Evolutionary conservation across 2,113 vertebrate genomes (phyloP), one percentile per base, ranked within the genome.

Genomic region (Jaculus jaculus): DNA sequence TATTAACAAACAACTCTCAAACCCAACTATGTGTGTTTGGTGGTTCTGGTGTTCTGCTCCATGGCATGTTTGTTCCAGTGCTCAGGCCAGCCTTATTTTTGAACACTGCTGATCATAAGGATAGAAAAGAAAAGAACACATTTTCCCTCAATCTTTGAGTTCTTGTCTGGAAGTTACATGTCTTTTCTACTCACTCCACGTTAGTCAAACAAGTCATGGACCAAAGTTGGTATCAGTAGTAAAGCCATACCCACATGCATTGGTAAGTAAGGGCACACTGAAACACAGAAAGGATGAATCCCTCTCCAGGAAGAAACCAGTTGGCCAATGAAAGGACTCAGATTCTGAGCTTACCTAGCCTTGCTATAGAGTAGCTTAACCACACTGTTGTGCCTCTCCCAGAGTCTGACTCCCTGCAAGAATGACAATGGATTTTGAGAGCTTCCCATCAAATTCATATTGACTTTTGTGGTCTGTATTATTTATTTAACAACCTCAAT

Each of bases 351-450:
- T 39, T 54, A 69, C 0, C 0, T 23, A 21, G 11, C 23, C 24
- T 74, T 37, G 7, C 28, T 74, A 3, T 0, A 2, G 15, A 60
- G 28, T 32, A 80, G 73, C 1, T 90, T 54, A 78, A 30, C 23
- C 20, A 90, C 28, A 68, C 26, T 69, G 1, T 74, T 73, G 26
- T 77, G 39, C 26, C 12, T 94, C 34, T 88, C 32, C 2, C n/a
- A 39, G 77, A 51, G 8, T 66, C 28, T 87, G 42, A 58, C 11
- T 80, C 28, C 32, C 54, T 74, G 47, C 7, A 30, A 1, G 15
- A 86, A 71, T 75, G 63, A 68, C 60, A 87, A 93, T n/a, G 37
- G 30, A 42, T 60, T 94, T 91, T 77, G 47, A 84, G 72, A 77
- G 32, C 34, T 66, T 39, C 75, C 54, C 20, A 8, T 75, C 47